Evolutionary conservation across 2,797 vertebrate species (phyloP), one percentile per base, ranked within the genome.

Genomic region (Lutjanus argentimaculatus): DNA sequence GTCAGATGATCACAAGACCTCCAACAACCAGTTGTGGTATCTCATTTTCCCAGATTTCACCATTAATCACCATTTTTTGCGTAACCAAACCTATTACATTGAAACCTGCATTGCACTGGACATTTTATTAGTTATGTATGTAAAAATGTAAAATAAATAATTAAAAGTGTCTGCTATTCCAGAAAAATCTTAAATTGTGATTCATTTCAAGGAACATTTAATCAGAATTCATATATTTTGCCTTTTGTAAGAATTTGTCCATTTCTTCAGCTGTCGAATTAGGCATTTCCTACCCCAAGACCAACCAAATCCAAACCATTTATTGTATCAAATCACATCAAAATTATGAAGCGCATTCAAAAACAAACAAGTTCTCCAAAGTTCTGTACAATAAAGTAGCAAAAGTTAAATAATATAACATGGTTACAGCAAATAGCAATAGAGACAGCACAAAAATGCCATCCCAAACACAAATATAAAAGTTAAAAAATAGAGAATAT

Each of bases 1-100:
- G 77, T 2, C 15, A 19, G 17, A 77, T 63, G 53, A 57, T 84
- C 86, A 79, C 21, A 9, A 19, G 49, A 72, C 25, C 4, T 48
- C 19, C 0, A 10, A 71, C 51, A 58, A n/a, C 22, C 10, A 25
- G 22, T 79, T 14, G 42, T 10, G 15, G 12, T 15, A 56, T 53
- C 10, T 55, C 5, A 40, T 48, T 67, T 42, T 8, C 25, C 0
- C n/a, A n/a, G n/a, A n/a, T n/a, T n/a, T n/a, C n/a, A n/a, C n/a
- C n/a, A n/a, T n/a, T n/a, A n/a, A n/a, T n/a, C n/a, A n/a, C n/a
- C 8, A n/a, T 19, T 63, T 11, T 13, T 1, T 16, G 2, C n/a
- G 30, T 15, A 45, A 30, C 3, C 4, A 56, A 68, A 42, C 21
- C 16, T 55, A 8, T 16, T 45, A 9, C 40, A 22, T 25, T 0